A percentile compares a stretch with the other conserved stretches of the same genome.
Evolutionary conservation across 1,140 invertebrate species (phyloP).

Genomic region (Carcinoscorpius rotundicauda): DNA sequence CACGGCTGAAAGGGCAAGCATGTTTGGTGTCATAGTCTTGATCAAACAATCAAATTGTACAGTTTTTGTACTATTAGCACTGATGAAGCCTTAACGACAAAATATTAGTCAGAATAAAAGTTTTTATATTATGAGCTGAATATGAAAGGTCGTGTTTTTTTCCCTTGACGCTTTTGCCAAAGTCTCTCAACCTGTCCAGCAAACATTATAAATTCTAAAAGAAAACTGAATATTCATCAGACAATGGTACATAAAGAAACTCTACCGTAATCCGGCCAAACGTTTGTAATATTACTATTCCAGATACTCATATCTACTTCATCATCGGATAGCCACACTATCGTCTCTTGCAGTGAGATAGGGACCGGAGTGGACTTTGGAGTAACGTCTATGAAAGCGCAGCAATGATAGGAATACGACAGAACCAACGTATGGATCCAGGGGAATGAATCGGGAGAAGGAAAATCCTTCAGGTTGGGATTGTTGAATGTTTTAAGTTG

Average conservation of each 20-base stretch:
- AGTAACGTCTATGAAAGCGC: conserved; percentile 44
- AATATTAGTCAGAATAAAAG: not conserved
- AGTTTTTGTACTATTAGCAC: not conserved
- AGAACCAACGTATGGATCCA: conserved; percentile 59
- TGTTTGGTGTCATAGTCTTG: no score
- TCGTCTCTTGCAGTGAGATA: conserved; percentile 44
- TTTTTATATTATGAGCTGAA: no score
- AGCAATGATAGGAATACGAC: conserved; percentile 94
- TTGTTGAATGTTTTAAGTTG: conserved; percentile 91
- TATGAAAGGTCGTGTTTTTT: no score
- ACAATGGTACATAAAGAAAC: no score
- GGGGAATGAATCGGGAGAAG: conserved; percentile 70
- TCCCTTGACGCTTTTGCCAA: no score
- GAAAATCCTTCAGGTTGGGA: conserved; percentile 71
- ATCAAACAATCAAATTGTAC: no score
- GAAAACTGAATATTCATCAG: not conserved
- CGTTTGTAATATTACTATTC: conserved; percentile 58
- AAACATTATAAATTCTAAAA: not conserved
- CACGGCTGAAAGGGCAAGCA: no score
- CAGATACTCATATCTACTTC: conserved; percentile 56
- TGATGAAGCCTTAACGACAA: not conserved
- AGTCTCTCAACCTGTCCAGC: no score
- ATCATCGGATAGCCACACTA: conserved; percentile 53
- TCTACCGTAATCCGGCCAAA: conserved; percentile 15
- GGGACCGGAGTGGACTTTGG: conserved; percentile 13